Evolutionary conservation across 1,140 invertebrate genomes (phyloP).

Genomic region (Euborellia annulipes): DNA sequence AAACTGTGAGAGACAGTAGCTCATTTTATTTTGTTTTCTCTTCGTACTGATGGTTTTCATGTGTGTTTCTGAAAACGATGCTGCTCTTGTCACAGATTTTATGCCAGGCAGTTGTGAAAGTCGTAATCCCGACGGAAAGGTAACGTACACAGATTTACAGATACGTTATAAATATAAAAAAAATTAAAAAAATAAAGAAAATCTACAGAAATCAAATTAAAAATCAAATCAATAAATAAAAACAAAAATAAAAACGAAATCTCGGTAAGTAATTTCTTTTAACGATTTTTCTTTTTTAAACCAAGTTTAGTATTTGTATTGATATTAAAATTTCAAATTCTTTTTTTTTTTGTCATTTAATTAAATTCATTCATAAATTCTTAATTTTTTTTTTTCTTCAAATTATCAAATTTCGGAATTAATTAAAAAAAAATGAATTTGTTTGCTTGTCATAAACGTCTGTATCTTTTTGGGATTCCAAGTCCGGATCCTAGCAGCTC

Average conservation of each 20-base stretch:
- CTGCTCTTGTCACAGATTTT: constrained; percentile 45
- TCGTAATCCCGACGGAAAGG: constrained; percentile 94
- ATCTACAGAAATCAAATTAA: no score
- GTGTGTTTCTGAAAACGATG: constrained; percentile 6
- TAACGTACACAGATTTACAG: constrained; percentile 27
- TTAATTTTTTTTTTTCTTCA: constrained; percentile 8
- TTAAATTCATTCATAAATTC: no score
- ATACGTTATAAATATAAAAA: no score
- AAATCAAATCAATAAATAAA: constrained; percentile 12
- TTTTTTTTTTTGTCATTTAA: no score
- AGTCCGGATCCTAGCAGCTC: no score
- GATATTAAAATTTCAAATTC: no score
- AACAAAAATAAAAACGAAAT: constrained; percentile 18
- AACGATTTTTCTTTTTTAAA: constrained; percentile 32
- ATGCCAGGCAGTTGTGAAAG: constrained; percentile 85
- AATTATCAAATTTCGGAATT: no score
- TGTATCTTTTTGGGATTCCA: no score
- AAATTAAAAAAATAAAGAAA: constrained; percentile 12
- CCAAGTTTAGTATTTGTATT: no score
- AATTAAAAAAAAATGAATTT: no score
- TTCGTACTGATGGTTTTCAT: constrained; percentile 11
- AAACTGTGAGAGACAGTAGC: not conserved
- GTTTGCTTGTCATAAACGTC: no score
- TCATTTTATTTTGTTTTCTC: constrained; percentile 6
- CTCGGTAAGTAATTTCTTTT: constrained; percentile 22